Conservation (phyloP, 2,797 vertebrate species). For the Chaunax sp. region DNA sequence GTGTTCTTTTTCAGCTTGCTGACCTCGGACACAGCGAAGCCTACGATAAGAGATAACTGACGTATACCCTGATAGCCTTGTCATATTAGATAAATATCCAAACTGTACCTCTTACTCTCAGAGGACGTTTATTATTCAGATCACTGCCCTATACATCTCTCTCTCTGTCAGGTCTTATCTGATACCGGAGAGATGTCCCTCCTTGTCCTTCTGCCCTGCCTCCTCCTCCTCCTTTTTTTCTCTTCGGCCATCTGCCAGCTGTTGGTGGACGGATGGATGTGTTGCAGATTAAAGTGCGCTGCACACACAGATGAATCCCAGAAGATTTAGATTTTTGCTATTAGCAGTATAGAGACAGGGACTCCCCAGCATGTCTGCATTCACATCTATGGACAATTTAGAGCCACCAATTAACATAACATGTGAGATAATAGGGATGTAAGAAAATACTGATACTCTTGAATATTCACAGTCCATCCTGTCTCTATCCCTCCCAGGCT, state of each 20-base stretch:
- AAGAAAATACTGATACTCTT: no score
- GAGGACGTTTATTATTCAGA: conserved; percentile 67
- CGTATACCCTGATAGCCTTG: conserved; percentile 29
- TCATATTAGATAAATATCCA: conserved; percentile 58
- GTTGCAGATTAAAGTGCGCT: conserved; percentile 69
- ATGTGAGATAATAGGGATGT: no score
- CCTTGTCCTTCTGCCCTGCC: conserved; percentile 40
- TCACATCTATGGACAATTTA: no score
- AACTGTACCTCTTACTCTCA: conserved; percentile 33
- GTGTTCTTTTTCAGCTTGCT: conserved; percentile 28
- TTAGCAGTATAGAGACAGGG: conserved; percentile 46
- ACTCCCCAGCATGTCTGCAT: conserved; percentile 4
- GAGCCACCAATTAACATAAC: no score
- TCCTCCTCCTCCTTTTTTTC: conserved; percentile 11
- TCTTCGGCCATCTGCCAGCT: conserved; percentile 73
- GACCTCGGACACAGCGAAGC: conserved; percentile 14
- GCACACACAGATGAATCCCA: conserved; percentile 52
- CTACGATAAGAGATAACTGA: conserved; percentile 30
- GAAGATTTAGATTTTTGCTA: conserved; percentile 58
- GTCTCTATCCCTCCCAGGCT: conserved; percentile 38
- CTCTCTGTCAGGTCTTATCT: conserved; percentile 52
- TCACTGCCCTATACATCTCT: conserved; percentile 34
- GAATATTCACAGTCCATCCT: conserved; percentile 6
- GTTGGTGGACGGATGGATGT: conserved; percentile 49
- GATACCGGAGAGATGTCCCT: conserved; percentile 41